These are phyloP conservation scores for Hippasteria phrygiana DNA, from an alignment of 53 echinoderm and acorn worm genomes.

Conservation along the genomic window DNA sequence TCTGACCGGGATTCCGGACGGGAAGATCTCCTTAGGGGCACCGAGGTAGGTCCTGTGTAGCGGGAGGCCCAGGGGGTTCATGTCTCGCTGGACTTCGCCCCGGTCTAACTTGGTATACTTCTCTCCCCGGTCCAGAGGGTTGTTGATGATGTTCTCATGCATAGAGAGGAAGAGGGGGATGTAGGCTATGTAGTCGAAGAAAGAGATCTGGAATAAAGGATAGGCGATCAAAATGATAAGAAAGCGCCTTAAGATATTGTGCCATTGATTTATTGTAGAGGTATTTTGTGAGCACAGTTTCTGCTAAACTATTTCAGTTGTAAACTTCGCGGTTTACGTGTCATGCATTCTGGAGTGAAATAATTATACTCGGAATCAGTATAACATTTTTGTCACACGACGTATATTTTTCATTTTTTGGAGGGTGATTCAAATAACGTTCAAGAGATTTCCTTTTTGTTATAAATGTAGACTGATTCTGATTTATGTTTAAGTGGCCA, in stretches of 20 bases:
- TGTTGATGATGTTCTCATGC: constrained; percentile 96
- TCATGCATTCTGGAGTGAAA: too few relatives aligned
- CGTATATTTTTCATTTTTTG: too few relatives aligned
- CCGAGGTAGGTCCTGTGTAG: constrained; percentile 70
- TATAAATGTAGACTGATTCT: too few relatives aligned
- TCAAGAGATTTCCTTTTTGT: too few relatives aligned
- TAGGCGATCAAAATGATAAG: background rate
- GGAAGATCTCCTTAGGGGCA: constrained; percentile 66
- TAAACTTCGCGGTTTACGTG: too few relatives aligned
- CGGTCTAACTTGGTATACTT: constrained; percentile 66
- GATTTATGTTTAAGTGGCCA: too few relatives aligned
- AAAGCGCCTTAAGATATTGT: background rate
- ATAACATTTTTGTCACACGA: too few relatives aligned
- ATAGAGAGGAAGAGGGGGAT: constrained; percentile 95
- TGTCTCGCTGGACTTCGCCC: constrained; percentile 74
- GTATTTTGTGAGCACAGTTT: too few relatives aligned
- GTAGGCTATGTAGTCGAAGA: constrained; percentile 98
- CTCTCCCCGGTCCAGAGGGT: constrained; percentile 84
- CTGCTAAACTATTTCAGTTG: too few relatives aligned
- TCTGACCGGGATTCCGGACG: constrained; percentile 51
- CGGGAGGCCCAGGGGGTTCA: constrained; percentile 91
- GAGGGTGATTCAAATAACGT: too few relatives aligned
- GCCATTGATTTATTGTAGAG: too few relatives aligned
- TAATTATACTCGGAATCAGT: too few relatives aligned
- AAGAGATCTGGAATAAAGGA: constrained; percentile 74